A percentile compares a stretch with the other conserved stretches of the same genome.
phyloP scores from a whole-genome alignment of 2,113 vertebrate genomes.

The Scalopus aquaticus region DNA sequence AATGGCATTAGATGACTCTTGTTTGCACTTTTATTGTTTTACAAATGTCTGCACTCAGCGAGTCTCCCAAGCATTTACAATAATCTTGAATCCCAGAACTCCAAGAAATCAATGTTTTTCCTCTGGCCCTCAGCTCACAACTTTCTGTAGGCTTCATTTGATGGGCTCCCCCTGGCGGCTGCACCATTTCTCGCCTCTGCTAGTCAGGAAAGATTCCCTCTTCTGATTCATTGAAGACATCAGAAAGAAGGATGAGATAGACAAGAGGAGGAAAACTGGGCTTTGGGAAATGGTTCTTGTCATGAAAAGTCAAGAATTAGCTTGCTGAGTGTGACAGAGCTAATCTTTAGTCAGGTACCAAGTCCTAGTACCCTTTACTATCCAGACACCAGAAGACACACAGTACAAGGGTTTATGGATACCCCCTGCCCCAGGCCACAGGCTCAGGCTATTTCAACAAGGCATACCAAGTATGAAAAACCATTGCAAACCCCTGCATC shows the following conservation, averaged over 20 bases:
- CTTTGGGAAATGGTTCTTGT: not conserved
- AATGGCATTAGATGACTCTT: not conserved
- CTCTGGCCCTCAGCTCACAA: not conserved
- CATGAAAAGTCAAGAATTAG: slow-evolving; percentile 41
- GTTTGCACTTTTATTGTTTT: slow-evolving; percentile 25
- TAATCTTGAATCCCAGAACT: slow-evolving; percentile 30
- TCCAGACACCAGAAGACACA: fast-evolving
- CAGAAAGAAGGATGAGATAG: not conserved
- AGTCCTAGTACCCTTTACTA: not conserved
- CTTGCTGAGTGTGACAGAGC: not conserved
- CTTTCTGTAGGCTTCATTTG: not conserved
- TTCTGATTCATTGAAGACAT: not conserved
- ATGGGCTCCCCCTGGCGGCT: slow-evolving; percentile 28
- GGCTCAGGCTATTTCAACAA: not conserved
- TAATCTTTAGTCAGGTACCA: not conserved
- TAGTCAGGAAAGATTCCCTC: not conserved
- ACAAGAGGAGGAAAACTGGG: not conserved
- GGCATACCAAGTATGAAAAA: slow-evolving; percentile 16
- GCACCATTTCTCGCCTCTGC: not conserved
- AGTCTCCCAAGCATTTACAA: slow-evolving; percentile 30
- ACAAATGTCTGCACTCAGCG: slow-evolving; percentile 13
- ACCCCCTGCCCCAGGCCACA: not conserved
- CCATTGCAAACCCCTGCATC: slow-evolving; percentile 62
- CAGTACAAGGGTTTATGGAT: not conserved
- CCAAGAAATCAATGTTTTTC: not conserved